These are phyloP conservation scores for Raja brachyura DNA, from an alignment of 2,113 vertebrate genomes.

Conservation along the genomic window DNA sequence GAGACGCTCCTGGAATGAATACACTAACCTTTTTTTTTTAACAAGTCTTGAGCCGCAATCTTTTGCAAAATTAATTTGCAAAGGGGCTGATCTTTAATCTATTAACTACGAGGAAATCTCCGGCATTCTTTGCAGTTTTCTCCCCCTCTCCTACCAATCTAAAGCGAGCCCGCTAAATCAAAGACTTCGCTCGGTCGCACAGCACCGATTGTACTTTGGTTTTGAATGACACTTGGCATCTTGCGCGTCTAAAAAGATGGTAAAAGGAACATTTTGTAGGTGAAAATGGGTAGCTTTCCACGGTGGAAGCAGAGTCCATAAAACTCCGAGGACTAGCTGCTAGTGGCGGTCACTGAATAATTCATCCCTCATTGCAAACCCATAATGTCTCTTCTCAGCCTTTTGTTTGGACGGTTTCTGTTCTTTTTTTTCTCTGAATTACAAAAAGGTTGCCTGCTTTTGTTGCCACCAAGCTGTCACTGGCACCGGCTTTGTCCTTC, in stretches of 20 bases:
- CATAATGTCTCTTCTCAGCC: slow-evolving; percentile 95
- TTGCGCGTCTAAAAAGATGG: slow-evolving; percentile 54
- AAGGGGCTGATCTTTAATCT: neutral
- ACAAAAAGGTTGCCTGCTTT: slow-evolving; percentile 94
- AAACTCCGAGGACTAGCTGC: slow-evolving; percentile 72
- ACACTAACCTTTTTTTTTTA: neutral
- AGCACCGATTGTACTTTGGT: slow-evolving; percentile 52
- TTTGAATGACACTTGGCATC: slow-evolving; percentile 53
- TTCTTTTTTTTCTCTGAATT: slow-evolving; percentile 88
- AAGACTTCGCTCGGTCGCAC: slow-evolving; percentile 36
- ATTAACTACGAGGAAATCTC: neutral
- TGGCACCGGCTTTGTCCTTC: slow-evolving; percentile 86
- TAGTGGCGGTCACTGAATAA: slow-evolving; percentile 92
- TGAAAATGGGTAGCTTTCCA: slow-evolving; percentile 75
- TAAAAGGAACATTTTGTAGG: slow-evolving; percentile 77
- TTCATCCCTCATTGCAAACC: slow-evolving; percentile 99
- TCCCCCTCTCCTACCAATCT: neutral
- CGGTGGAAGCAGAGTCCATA: slow-evolving; percentile 71
- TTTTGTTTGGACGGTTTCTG: slow-evolving; percentile 91
- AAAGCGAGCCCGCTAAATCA: slow-evolving; percentile 18
- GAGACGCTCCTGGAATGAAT: neutral
- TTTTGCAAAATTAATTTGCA: neutral
- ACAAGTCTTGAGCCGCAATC: neutral
- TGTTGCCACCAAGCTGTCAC: slow-evolving; percentile 92
- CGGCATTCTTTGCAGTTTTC: neutral